phyloP scores from a whole-genome alignment of 2,797 vertebrate genomes.

The Muscicapa comitata region DNA sequence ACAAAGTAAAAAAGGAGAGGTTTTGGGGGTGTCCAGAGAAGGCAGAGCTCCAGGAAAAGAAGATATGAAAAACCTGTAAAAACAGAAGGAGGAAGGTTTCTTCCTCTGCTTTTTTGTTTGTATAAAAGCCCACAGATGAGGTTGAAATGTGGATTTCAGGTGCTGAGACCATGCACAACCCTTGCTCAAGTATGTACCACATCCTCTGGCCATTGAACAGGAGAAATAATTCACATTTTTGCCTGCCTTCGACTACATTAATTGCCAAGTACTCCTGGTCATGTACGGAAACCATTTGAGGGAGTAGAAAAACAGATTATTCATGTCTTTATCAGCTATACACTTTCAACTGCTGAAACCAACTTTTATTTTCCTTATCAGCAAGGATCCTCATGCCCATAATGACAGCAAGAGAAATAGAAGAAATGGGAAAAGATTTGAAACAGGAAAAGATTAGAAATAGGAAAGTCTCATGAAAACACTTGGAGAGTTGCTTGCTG shows the following conservation, averaged over 20 bases:
- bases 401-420: background rate
- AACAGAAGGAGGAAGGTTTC: background rate
- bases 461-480: background rate
- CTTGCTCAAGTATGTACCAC: accelerated
- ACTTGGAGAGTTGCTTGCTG: background rate
- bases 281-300: background rate
- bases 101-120: background rate
- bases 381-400: background rate
- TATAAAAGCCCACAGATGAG: background rate
- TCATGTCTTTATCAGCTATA: background rate
- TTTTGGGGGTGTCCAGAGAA: background rate
- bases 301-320: background rate
- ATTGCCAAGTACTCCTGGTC: background rate
- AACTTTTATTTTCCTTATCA: background rate
- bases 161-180: accelerated
- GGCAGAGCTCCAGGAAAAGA: background rate
- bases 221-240: background rate
- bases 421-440: background rate
- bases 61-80: background rate
- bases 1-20: background rate
- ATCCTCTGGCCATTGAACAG: background rate
- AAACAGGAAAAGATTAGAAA: background rate
- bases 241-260: accelerated
- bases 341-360: background rate
- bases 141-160: background rate